A percentile compares a stretch with the other conserved stretches of the same genome.
Evolutionary conservation across 2,888 invertebrate genomes (phyloP).

Genomic region (Clusia tigrina): DNA sequence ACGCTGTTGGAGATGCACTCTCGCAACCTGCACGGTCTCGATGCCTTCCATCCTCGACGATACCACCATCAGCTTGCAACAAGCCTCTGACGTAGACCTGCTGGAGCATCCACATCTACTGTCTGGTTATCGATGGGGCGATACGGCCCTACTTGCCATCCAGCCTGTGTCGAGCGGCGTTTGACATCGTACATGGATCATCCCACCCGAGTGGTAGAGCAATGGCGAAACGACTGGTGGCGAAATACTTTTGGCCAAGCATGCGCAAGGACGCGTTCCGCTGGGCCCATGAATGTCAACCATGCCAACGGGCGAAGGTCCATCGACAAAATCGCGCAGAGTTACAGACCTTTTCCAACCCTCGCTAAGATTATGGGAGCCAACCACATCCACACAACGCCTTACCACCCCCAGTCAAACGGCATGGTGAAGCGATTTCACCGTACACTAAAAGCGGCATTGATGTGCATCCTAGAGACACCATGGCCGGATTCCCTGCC

Average conservation of each 20-base stretch:
- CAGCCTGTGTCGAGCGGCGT: too few relatives aligned
- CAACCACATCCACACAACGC: slow-evolving; percentile 24
- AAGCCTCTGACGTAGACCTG: slow-evolving; percentile 19
- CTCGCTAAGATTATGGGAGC: slow-evolving; percentile 21
- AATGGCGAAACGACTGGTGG: too few relatives aligned
- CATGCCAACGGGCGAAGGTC: too few relatives aligned
- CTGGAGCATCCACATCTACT: slow-evolving; percentile 21
- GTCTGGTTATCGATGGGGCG: too few relatives aligned
- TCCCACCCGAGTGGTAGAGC: too few relatives aligned
- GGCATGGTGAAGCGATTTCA: slow-evolving; percentile 55
- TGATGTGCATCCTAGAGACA: slow-evolving; percentile 41
- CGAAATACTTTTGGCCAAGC: too few relatives aligned
- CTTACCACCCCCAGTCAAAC: slow-evolving; percentile 27
- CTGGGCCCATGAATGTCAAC: too few relatives aligned
- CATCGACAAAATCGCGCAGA: too few relatives aligned
- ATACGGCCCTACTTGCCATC: too few relatives aligned
- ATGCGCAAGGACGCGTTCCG: too few relatives aligned
- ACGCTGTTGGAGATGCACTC: slow-evolving; percentile 29
- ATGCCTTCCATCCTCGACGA: slow-evolving; percentile 9
- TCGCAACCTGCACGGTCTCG: slow-evolving; percentile 37
- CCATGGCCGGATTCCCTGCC: slow-evolving; percentile 52
- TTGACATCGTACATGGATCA: too few relatives aligned
- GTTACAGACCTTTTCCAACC: slow-evolving; percentile 26
- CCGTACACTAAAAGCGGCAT: slow-evolving; percentile 57
- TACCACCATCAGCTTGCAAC: slow-evolving; percentile 16